These are phyloP conservation scores for Drosophila infuscata DNA, from an alignment of 2,888 invertebrate species.

Conservation along the genomic window DNA sequence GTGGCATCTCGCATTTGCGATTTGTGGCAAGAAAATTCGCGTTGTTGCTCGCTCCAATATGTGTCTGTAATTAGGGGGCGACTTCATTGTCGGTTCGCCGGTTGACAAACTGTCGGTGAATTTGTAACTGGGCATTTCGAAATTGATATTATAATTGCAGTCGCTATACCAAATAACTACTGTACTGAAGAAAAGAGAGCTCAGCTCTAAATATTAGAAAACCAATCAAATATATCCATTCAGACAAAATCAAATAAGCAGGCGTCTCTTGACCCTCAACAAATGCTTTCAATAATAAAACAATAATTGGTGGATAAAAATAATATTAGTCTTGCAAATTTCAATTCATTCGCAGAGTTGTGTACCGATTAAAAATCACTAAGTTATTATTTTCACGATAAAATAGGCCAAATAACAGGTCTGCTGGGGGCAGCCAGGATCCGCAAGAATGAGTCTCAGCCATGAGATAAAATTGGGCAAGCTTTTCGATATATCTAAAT, in stretches of 20 bases:
- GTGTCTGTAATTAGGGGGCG: constrained; percentile 73
- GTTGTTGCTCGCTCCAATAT: background rate
- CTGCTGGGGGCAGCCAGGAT: background rate
- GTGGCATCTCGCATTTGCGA: constrained; percentile 71
- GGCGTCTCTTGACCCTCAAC: background rate
- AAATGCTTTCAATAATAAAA: background rate
- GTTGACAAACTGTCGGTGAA: constrained; percentile 68
- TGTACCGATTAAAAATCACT: background rate
- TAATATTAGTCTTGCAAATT: background rate
- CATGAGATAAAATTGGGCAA: background rate
- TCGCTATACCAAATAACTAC: constrained; percentile 17
- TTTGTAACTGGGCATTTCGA: constrained; percentile 48
- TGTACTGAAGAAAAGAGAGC: background rate
- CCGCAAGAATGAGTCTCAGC: background rate
- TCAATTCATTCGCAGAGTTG: too few relatives aligned
- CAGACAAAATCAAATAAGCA: background rate
- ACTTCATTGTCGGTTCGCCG: constrained; percentile 64
- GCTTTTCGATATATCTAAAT: background rate
- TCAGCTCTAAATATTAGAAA: background rate
- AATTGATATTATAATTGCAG: constrained; percentile 47
- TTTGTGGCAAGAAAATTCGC: constrained; percentile 58
- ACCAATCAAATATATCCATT: background rate
- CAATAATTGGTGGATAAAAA: background rate
- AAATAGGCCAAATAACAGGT: background rate
- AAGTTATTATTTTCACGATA: background rate